Conservation (phyloP, 2,888 invertebrate species). For the Epiperipatus broadwayi region DNA sequence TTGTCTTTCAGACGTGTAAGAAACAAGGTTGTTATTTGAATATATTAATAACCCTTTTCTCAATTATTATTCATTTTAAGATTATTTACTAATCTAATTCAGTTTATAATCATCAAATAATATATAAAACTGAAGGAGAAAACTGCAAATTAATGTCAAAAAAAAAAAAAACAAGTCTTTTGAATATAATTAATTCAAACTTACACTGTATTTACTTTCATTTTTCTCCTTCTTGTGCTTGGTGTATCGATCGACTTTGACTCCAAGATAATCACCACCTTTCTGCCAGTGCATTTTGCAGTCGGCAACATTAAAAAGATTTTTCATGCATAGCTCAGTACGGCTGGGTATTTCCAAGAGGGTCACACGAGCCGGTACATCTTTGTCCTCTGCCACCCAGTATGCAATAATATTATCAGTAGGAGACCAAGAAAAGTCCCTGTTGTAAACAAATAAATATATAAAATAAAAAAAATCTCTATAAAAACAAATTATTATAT, state of each 20-base stretch:
- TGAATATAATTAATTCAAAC: slow-evolving; percentile 19
- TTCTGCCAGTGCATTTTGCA: slow-evolving; percentile 99
- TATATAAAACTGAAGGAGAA: too few species aligned
- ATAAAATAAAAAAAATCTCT: not conserved
- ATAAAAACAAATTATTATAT: not conserved
- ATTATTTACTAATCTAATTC: too few species aligned
- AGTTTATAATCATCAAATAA: too few species aligned
- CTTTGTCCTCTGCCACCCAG: slow-evolving; percentile 94
- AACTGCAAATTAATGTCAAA: too few species aligned
- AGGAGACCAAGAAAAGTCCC: slow-evolving; percentile 95
- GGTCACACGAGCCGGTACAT: slow-evolving; percentile 84
- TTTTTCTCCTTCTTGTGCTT: slow-evolving; percentile 72
- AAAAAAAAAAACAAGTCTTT: slow-evolving; percentile 8
- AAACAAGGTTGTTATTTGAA: too few species aligned
- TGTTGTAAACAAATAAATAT: slow-evolving; percentile 31
- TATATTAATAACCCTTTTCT: too few species aligned
- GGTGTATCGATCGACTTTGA: slow-evolving; percentile 71
- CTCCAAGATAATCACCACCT: slow-evolving; percentile 88
- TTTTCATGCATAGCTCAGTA: slow-evolving; percentile 72
- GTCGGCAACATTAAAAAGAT: slow-evolving; percentile 90
- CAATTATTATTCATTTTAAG: too few species aligned
- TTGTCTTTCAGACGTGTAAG: too few species aligned
- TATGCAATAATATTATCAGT: slow-evolving; percentile 88
- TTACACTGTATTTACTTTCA: slow-evolving; percentile 69
- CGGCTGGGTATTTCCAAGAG: slow-evolving; percentile 75